Evolutionary conservation across 1,140 invertebrate genomes (phyloP), one percentile per base, ranked within the genome.

Genomic region (Euborellia annulipes): DNA sequence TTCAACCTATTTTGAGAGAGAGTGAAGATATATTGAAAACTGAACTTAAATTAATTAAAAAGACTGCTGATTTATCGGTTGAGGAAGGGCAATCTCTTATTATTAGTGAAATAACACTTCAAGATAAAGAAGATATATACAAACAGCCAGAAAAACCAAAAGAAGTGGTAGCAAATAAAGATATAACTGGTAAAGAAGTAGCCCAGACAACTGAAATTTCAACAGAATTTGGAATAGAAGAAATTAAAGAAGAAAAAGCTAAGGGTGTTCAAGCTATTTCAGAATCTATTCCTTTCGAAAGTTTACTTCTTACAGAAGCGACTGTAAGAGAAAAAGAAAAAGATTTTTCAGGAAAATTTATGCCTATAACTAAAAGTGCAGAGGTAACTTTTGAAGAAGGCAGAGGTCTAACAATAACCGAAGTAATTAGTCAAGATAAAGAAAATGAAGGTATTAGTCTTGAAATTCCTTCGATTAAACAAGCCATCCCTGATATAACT

Each of bases 1-100:
- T 48, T 43, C 52, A 54, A 53, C 54, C 56, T 1, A 36, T 53
- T 9, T 39, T 60, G 13, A 55, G 57, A 52, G 64, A 67, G 52
- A 59, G 59, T 21, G 56, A 63, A 46, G 43, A 46, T 7, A 46
- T 55, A 30, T 62, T 67, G 16, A 49, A 50, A 16, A 50, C 51
- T 9, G 52, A 57, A 34, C 54, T 59, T 46, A 54, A 58, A 39
- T 51, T 56, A 3, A 52, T 57, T 23, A 47, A 52, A 8, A 57
- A 58, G 27, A 61, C 52, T 44, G 69, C 62, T 2, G 58, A 58
- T n/a, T 44, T 67, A 9, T 52, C 50, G 17, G 60, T 72, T 41
- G 58, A 61, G 23, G 62, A 67, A 47, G 60, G 58, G 27, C 64
- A 65, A 51, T 60, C 66, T 47, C 36, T 75, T 4, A 62, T 56